Evolutionary conservation across 2,888 invertebrate species (phyloP), one percentile per base, ranked within the genome.

Genomic region (Cryptophagus acutangulus): DNA sequence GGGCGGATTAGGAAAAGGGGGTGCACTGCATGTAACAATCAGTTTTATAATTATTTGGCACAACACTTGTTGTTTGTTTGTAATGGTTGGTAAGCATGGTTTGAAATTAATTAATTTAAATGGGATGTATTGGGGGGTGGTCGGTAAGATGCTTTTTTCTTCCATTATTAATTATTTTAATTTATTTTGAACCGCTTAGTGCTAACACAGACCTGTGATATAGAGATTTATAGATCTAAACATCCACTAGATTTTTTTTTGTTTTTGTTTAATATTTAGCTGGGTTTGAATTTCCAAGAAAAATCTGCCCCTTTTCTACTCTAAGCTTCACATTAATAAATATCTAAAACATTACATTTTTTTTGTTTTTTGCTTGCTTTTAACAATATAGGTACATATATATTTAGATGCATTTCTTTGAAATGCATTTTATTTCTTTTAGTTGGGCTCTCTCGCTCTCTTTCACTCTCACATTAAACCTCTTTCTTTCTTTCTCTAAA

Each of bases 271-370:
- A n/a, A 26, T 26, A 26, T 26, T 55, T 61, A 60, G 56, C 57
- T 48, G 14, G 46, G 54, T 51, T 58, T 58, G 56, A 52, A 55
- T 54, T 49, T 48, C 51, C 9, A 20, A 20, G 41, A 8, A 18
- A 36, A 42, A 45, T 42, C 41, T 36, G 12, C 14, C 8, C 25
- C 17, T 43, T 40, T 36, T 48, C 46, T 45, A 20, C 20, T 59
- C 64, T 65, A 65, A 65, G 63, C 64, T 51, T 58, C 59, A 66
- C 67, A 67, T 64, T 63, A 63, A 67, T 66, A 64, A 66, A 66
- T 66, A 65, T 63, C 65, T 66, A 66, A 64, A 65, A 65, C 65
- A 63, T 62, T 58, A 59, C 58, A 8, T 31, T 31, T 31, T 31
- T 15, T 31, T 15, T 12, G 16, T 16, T 8, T 31, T 49, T 45